A percentile compares a stretch with the other conserved stretches of the same genome.
phyloP scores from a whole-genome alignment of 1,140 invertebrate genomes.

The Nomia melanderi region DNA sequence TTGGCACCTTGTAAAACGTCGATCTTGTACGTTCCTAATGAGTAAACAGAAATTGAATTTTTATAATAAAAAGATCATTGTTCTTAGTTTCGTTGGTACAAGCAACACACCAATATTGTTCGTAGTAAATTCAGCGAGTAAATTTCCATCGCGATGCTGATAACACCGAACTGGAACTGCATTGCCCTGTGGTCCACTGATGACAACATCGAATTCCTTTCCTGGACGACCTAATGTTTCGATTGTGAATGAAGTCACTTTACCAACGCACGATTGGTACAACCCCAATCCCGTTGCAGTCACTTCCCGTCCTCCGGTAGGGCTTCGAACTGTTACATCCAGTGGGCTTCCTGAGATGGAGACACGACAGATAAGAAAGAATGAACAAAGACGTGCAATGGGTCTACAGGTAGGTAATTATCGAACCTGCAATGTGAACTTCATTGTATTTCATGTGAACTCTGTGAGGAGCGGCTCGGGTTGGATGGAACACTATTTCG shows the following conservation, averaged over 20 bases:
- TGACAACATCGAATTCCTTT: slow-evolving; percentile 94
- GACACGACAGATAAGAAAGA: neutral
- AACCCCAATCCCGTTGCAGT: slow-evolving; percentile 90
- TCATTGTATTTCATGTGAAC: slow-evolving; percentile 82
- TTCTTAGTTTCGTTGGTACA: neutral
- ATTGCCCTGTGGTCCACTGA: slow-evolving; percentile 92
- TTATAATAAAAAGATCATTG: no score
- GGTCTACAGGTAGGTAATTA: neutral
- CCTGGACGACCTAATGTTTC: slow-evolving; percentile 92
- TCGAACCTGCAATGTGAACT: slow-evolving; percentile 75
- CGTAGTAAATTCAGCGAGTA: slow-evolving; percentile 95
- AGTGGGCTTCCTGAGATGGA: slow-evolving; percentile 88
- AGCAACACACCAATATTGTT: slow-evolving; percentile 83
- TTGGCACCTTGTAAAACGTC: slow-evolving; percentile 96
- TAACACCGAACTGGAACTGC: slow-evolving; percentile 96
- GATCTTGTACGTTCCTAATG: slow-evolving; percentile 88
- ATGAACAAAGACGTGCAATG: neutral
- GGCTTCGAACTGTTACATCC: slow-evolving; percentile 97
- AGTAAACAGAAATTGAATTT: slow-evolving; percentile 31
- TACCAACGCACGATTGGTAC: slow-evolving; percentile 90
- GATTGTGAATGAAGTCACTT: slow-evolving; percentile 92
- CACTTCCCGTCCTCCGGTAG: slow-evolving; percentile 94
- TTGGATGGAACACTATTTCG: slow-evolving; percentile 93
- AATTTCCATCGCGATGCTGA: slow-evolving; percentile 95
- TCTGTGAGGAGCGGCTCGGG: slow-evolving; percentile 89